These are phyloP conservation scores for Homalodisca vitripennis DNA, from an alignment of 1,140 invertebrate species.

Conservation along the genomic window DNA sequence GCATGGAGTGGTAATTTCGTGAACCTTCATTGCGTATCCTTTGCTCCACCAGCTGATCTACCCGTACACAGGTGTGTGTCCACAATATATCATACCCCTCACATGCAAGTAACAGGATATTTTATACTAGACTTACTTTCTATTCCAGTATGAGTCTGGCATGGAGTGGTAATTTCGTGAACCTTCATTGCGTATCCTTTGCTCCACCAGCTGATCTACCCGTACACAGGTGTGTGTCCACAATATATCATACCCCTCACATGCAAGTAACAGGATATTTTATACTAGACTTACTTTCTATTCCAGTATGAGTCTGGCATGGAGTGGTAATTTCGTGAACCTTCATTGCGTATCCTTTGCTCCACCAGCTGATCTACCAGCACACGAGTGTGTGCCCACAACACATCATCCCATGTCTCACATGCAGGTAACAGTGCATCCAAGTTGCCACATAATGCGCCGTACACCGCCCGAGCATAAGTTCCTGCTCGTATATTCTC, in stretches of 20 bases:
- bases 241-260: slow-evolving; percentile 82
- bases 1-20: no score
- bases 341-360: slow-evolving; percentile 62
- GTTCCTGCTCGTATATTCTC: slow-evolving; percentile 50
- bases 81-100: slow-evolving; percentile 87
- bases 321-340: slow-evolving; percentile 51
- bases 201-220: slow-evolving; percentile 83
- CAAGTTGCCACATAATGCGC: slow-evolving; percentile 81
- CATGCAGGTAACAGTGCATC: slow-evolving; percentile 70
- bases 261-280: slow-evolving; percentile 64
- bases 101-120: slow-evolving; percentile 68
- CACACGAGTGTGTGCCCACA: slow-evolving; percentile 85
- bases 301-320: slow-evolving; percentile 80
- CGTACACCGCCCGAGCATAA: slow-evolving; percentile 63
- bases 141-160: slow-evolving; percentile 77
- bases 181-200: slow-evolving; percentile 61
- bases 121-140: slow-evolving; percentile 53
- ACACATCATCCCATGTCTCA: slow-evolving; percentile 80
- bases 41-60: slow-evolving; percentile 82
- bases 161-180: slow-evolving; percentile 56
- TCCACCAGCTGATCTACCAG: slow-evolving; percentile 86
- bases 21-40: slow-evolving; percentile 63
- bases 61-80: slow-evolving; percentile 79
- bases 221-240: slow-evolving; percentile 86
- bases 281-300: slow-evolving; percentile 55